phyloP scores from a whole-genome alignment of 2,113 vertebrate species.

The Oxyura jamaicensis region DNA sequence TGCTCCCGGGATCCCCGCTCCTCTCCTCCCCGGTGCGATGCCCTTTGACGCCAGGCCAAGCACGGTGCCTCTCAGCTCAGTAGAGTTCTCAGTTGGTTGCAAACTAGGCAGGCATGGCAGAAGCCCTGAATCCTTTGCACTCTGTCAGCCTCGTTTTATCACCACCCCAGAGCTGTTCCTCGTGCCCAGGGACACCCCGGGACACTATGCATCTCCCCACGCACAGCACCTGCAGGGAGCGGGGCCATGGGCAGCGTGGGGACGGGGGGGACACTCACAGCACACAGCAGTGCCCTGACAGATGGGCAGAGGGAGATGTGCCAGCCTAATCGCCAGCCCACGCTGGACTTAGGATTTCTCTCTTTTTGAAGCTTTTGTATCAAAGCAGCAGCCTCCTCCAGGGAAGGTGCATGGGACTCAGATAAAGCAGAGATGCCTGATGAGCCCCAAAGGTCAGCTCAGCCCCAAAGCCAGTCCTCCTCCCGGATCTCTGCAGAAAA shows the following conservation, averaged over 20 bases:
- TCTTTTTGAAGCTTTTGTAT: background rate
- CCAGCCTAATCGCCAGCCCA: background rate
- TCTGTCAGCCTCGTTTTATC: background rate
- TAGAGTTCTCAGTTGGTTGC: background rate
- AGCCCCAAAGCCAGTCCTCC: background rate
- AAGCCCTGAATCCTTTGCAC: accelerated
- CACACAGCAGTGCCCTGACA: background rate
- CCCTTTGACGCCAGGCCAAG: background rate
- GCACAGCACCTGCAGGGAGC: accelerated
- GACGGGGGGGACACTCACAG: background rate
- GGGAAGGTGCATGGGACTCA: background rate
- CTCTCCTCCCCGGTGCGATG: background rate
- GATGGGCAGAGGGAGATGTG: background rate
- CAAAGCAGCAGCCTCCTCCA: background rate
- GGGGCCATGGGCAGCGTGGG: accelerated
- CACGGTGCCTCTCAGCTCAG: accelerated
- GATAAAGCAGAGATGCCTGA: background rate
- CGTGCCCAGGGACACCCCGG: background rate
- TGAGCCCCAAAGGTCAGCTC: background rate
- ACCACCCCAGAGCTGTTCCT: background rate
- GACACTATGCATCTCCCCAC: background rate
- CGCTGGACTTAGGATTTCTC: background rate
- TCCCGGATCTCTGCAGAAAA: background rate
- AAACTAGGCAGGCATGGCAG: background rate
- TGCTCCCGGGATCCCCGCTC: background rate